A percentile compares a stretch with the other conserved stretches of the same genome.
These are phyloP conservation scores for Strongylocentrotus purpuratus DNA, from an alignment of 35 echinoderm and acorn worm genomes.

Conservation along the genomic window DNA sequence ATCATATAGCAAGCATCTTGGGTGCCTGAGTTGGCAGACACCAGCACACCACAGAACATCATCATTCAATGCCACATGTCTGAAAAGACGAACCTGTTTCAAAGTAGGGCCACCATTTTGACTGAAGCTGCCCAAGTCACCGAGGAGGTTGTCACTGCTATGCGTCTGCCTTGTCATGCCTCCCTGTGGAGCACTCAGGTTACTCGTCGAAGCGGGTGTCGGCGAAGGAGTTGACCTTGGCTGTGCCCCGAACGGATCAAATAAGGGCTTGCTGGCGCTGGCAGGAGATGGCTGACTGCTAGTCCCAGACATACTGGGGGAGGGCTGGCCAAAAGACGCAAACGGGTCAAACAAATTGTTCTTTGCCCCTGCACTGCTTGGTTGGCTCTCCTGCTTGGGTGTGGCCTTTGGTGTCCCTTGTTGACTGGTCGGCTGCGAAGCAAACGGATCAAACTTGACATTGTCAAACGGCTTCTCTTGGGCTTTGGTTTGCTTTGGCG, in stretches of 20 bases:
- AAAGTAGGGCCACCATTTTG: conserved; percentile 50
- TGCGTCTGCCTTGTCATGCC: conserved; percentile 61
- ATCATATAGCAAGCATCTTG: too few species aligned
- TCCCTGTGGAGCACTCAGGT: conserved; percentile 52
- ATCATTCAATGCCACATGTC: background rate
- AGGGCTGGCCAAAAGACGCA: conserved; percentile 1
- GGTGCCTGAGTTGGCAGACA: too few species aligned
- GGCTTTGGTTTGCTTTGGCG: conserved; percentile 26
- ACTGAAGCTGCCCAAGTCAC: conserved; percentile 52
- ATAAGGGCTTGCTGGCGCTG: conserved; percentile 31
- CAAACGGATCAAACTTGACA: conserved; percentile 70
- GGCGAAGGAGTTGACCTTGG: background rate
- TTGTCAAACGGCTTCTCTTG: background rate
- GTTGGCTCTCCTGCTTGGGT: background rate
- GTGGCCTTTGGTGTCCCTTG: conserved; percentile 34
- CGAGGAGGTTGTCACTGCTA: conserved; percentile 66
- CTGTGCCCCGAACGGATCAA: conserved; percentile 61
- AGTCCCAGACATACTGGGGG: background rate
- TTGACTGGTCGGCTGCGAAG: conserved; percentile 1
- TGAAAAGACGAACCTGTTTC: conserved; percentile 62
- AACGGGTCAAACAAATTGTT: conserved; percentile 87
- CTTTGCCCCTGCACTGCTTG: background rate
- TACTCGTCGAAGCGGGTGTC: conserved; percentile 27
- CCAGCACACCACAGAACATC: too few species aligned
- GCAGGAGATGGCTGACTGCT: conserved; percentile 18